Percentiles rank a stretch among this genome's conserved stretches.
phyloP scores from a whole-genome alignment of 2,113 vertebrate genomes.

The Gasterosteus nipponicus region DNA sequence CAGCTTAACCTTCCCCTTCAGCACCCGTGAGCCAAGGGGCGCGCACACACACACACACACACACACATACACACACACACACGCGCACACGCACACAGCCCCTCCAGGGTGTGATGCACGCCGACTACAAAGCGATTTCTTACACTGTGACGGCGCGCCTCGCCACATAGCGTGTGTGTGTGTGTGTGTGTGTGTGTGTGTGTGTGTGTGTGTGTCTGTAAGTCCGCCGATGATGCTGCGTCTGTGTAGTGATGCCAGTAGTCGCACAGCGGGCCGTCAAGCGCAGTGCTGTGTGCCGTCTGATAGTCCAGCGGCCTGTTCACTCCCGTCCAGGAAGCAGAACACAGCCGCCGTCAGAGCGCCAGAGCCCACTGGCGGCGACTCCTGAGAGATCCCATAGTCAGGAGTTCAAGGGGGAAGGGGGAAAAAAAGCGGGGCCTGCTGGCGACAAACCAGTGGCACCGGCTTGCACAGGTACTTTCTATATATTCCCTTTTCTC shows the following conservation, averaged over 20 bases:
- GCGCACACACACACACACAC: constrained; percentile 25
- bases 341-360: constrained; percentile 41
- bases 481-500: not conserved
- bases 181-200: constrained; percentile 23
- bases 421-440: constrained; percentile 37
- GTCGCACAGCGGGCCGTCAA: constrained; percentile 73
- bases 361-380: constrained; percentile 52
- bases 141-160: constrained; percentile 70
- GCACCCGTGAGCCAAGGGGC: constrained; percentile 60
- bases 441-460: not conserved
- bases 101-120: constrained; percentile 59
- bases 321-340: constrained; percentile 59
- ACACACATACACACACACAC: constrained; percentile 8
- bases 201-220: constrained; percentile 46
- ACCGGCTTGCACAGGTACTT: constrained; percentile 8
- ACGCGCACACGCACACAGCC: constrained; percentile 32
- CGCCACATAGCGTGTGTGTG: constrained; percentile 62
- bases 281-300: constrained; percentile 65
- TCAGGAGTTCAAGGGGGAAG: constrained; percentile 61
- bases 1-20: constrained; percentile 70
- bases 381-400: constrained; percentile 53
- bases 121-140: constrained; percentile 78
- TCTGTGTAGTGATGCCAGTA: constrained; percentile 80
- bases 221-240: constrained; percentile 61
- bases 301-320: constrained; percentile 69